A percentile compares a stretch with the other conserved stretches of the same genome.
Evolutionary conservation across 1,140 invertebrate species (phyloP).

Genomic region (Megalopta genalis): DNA sequence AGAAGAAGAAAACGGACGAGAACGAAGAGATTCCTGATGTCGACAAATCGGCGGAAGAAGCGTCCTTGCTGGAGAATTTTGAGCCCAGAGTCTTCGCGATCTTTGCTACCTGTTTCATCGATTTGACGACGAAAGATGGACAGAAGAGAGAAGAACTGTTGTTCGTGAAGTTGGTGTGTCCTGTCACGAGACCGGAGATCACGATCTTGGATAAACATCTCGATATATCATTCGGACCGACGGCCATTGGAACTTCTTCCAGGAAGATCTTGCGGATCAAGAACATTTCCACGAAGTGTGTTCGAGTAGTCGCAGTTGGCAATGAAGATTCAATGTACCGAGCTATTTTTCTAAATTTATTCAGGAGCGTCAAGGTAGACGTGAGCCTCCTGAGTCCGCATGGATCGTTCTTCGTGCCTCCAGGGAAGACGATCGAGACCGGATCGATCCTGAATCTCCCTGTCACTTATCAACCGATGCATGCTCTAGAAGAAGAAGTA

Average conservation of each 20-base stretch:
- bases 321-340: too few species aligned
- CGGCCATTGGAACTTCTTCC: constrained; percentile 2
- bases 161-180: constrained; percentile 11
- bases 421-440: constrained; percentile 25
- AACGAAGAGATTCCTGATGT: neutral
- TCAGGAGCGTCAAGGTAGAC: constrained; percentile 8
- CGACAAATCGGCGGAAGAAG: neutral
- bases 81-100: constrained; percentile 17
- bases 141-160: neutral
- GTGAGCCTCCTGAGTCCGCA: constrained; percentile 5
- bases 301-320: neutral
- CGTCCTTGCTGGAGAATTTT: constrained; percentile 1
- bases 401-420: constrained; percentile 30
- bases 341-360: neutral
- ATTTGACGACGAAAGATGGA: neutral
- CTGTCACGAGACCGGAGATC: constrained; percentile 18
- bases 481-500: neutral
- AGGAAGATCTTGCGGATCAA: constrained; percentile 17
- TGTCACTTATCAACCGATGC: neutral
- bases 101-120: constrained; percentile 7
- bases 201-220: constrained; percentile 7
- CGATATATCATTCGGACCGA: constrained; percentile 17
- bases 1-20: neutral
- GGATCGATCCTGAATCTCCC: constrained; percentile 28
- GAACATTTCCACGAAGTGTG: constrained; percentile 32